Evolutionary conservation across 2,888 invertebrate species (phyloP).

Genomic region (Tenthredo mesomela): DNA sequence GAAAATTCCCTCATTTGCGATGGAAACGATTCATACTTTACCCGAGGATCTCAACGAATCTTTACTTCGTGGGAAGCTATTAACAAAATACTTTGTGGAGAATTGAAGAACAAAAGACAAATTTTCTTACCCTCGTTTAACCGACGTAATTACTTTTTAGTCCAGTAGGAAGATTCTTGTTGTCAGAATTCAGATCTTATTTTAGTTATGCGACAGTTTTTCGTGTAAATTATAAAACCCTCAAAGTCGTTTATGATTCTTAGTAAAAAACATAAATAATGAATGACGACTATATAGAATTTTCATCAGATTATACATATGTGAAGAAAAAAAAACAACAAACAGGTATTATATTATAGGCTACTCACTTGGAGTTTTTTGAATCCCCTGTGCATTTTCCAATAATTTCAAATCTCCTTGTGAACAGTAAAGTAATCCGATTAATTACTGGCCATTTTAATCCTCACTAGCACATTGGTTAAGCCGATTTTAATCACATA

Average conservation of each 20-base stretch:
- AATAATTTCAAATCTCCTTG: slow-evolving; percentile 13
- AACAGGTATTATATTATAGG: too few species aligned
- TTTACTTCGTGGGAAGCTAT: neutral
- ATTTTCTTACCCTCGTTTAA: neutral
- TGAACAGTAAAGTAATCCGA: neutral
- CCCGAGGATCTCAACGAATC: neutral
- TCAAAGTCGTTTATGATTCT: too few species aligned
- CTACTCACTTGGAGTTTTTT: neutral
- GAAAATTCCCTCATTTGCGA: neutral
- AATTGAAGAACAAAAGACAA: neutral
- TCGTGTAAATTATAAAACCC: too few species aligned
- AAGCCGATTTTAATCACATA: neutral
- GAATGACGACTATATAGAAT: neutral
- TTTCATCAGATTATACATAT: neutral
- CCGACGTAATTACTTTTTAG: neutral
- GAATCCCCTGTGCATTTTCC: neutral
- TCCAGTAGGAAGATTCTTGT: neutral
- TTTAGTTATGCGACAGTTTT: neutral
- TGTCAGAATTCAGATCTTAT: neutral
- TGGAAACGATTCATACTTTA: neutral
- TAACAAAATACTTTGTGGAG: neutral
- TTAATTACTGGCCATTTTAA: slow-evolving; percentile 5
- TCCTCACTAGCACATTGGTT: neutral
- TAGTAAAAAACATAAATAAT: neutral
- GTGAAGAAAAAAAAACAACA: neutral